phyloP scores from a whole-genome alignment of 2,113 vertebrate species.

The Upupa epops region DNA sequence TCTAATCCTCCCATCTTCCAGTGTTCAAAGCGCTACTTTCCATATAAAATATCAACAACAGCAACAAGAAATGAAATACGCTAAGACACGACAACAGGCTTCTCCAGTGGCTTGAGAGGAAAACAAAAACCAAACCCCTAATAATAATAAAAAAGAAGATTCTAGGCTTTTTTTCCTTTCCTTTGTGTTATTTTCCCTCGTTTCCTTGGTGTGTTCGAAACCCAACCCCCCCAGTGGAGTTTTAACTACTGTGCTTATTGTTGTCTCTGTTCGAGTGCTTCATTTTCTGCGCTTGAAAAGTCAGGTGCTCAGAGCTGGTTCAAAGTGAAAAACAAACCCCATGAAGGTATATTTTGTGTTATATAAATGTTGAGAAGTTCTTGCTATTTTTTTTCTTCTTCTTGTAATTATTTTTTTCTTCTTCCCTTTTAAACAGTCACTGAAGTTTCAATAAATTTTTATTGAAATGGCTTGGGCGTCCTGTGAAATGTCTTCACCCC shows the following conservation, averaged over 20 bases:
- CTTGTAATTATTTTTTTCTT: conserved; percentile 50
- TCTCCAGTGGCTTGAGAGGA: conserved; percentile 79
- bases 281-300: conserved; percentile 59
- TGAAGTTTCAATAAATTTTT: conserved; percentile 93
- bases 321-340: conserved; percentile 53
- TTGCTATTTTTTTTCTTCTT: conserved; percentile 74
- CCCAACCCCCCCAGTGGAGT: conserved; percentile 4
- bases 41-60: background rate
- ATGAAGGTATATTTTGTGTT: conserved; percentile 92
- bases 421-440: conserved; percentile 80
- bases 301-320: conserved; percentile 76
- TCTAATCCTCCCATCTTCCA: conserved; percentile 69
- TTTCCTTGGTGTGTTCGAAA: conserved; percentile 62
- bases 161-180: conserved; percentile 42
- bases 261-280: conserved; percentile 64
- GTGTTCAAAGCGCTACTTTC: conserved; percentile 77
- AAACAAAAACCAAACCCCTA: no score
- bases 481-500: conserved; percentile 56
- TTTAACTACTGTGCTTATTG: conserved; percentile 65
- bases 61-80: background rate
- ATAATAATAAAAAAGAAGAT: background rate
- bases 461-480: conserved; percentile 76
- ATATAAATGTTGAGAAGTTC: conserved; percentile 82
- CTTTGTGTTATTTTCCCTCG: conserved; percentile 63
- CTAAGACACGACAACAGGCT: conserved; percentile 75